phyloP scores from a whole-genome alignment of 2,888 invertebrate species.

The Ephialtes manifestator region DNA sequence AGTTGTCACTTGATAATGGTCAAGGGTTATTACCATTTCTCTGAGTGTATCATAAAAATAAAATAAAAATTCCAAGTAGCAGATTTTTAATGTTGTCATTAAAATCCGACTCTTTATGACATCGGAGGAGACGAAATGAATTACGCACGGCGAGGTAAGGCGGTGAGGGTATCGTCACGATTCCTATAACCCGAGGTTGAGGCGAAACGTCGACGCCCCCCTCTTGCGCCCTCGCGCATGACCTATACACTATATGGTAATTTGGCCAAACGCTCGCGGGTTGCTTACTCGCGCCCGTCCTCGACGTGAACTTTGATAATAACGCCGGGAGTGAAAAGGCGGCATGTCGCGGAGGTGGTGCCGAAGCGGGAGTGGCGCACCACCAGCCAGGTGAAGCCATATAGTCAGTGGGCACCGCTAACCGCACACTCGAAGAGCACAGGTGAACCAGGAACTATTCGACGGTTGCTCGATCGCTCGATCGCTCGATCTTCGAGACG shows the following conservation, averaged over 20 bases:
- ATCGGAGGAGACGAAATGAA: constrained; percentile 19
- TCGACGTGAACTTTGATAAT: constrained; percentile 84
- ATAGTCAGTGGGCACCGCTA: constrained; percentile 26
- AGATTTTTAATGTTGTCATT: neutral
- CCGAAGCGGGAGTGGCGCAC: constrained; percentile 81
- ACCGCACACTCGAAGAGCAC: constrained; percentile 69
- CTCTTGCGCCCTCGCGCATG: constrained; percentile 63
- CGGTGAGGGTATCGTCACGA: constrained; percentile 46
- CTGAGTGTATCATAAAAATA: too few species aligned
- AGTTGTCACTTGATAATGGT: too few species aligned
- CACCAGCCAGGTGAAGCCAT: constrained; percentile 77
- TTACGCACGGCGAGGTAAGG: constrained; percentile 32
- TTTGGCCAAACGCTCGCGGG: constrained; percentile 67
- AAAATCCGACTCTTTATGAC: neutral
- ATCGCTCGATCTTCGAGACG: constrained; percentile 67
- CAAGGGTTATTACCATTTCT: too few species aligned
- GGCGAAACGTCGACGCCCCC: constrained; percentile 62
- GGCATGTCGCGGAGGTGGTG: constrained; percentile 83
- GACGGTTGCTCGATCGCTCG: constrained; percentile 70
- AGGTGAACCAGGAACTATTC: constrained; percentile 83
- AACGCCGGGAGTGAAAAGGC: constrained; percentile 82
- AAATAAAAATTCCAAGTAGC: neutral
- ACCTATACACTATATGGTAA: constrained; percentile 73
- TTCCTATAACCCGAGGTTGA: constrained; percentile 61
- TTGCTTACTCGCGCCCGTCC: constrained; percentile 74